Conservation (phyloP, 2,888 invertebrate genomes). For the Diaprepes abbreviatus region DNA sequence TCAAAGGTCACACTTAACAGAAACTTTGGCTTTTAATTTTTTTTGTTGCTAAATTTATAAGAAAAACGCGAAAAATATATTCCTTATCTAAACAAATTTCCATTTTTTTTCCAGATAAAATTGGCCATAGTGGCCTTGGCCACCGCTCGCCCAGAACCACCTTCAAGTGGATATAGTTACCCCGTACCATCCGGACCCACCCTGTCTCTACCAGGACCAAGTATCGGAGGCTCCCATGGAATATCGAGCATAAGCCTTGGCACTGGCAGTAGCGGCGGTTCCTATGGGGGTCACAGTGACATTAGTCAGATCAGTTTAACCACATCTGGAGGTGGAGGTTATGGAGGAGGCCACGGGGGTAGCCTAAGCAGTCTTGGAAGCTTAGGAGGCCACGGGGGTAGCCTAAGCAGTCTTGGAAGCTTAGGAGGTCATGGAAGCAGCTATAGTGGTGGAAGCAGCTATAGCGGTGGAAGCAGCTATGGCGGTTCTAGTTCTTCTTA, state of each 20-base stretch:
- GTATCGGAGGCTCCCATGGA: constrained; percentile 48
- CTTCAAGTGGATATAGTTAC: constrained; percentile 45
- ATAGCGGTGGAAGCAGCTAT: background rate
- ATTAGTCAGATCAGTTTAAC: constrained; percentile 43
- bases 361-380: background rate
- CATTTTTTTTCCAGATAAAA: constrained; percentile 28
- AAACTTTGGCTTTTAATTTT: too few relatives aligned
- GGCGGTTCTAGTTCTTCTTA: background rate
- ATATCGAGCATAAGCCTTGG: constrained; percentile 41
- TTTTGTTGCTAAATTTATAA: too few relatives aligned
- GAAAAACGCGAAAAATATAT: too few relatives aligned
- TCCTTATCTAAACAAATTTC: too few relatives aligned
- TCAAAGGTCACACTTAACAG: too few relatives aligned
- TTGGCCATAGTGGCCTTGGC: constrained; percentile 29
- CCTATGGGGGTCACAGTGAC: constrained; percentile 27
- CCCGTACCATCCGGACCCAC: constrained; percentile 43
- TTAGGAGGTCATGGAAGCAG: constrained; percentile 27
- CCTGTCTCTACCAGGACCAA: constrained; percentile 40
- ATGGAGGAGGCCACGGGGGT: background rate
- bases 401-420: background rate
- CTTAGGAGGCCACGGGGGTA: constrained; percentile 11
- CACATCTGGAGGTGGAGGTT: constrained; percentile 30
- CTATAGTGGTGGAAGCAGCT: background rate
- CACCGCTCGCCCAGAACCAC: constrained; percentile 40
- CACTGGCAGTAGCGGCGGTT: constrained; percentile 8